Evolutionary conservation across 2,888 invertebrate species (phyloP), one percentile per base, ranked within the genome.

Genomic region (Venusia cambrica): DNA sequence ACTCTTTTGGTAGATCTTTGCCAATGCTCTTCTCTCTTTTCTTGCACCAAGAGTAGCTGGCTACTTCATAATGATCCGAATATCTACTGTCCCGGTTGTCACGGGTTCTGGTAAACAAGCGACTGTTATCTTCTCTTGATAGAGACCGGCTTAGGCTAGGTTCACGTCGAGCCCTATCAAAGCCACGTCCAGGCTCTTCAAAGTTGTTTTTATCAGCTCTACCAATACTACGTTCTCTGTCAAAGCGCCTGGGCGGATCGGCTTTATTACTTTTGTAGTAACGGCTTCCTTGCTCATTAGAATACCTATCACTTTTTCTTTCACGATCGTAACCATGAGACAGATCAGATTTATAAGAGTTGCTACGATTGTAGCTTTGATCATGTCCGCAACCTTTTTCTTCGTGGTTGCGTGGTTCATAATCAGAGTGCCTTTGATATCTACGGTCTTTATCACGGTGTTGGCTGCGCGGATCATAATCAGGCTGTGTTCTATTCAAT

Each of bases 301-400:
- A 14, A 15, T 45, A 54, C 40, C 54, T 65, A 9, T 62, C 67
- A 45, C 54, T 58, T 48, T 57, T 62, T 7, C 54, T 48, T 26
- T 73, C 73, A 45, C 65, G 59, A 6, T 57, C 57, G 18, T 58
- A 61, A 18, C 48, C 56, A 22, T 48, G 46, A 38, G 52, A 59
- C 10, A 24, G 29, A 36, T 69, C 65, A 26, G 58, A 52, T 42
- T 54, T 59, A 24, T 61, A 58, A 15, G 54, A 53, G 28, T 38
- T 49, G 4, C 39, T 44, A 29, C 48, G 49, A 29, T 47, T 43
- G 25, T 42, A 52, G 21, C 39, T 41, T 7, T 55, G 60, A n/a
- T 77, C 73, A 25, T 65, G 54, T 1, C 45, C 43, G 24, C 53
- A 58, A 21, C 72, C 73, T 37, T 54, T 63, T 19, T 73, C 73